Conservation (phyloP, 2,888 invertebrate species). For the Tipula lateralis region DNA sequence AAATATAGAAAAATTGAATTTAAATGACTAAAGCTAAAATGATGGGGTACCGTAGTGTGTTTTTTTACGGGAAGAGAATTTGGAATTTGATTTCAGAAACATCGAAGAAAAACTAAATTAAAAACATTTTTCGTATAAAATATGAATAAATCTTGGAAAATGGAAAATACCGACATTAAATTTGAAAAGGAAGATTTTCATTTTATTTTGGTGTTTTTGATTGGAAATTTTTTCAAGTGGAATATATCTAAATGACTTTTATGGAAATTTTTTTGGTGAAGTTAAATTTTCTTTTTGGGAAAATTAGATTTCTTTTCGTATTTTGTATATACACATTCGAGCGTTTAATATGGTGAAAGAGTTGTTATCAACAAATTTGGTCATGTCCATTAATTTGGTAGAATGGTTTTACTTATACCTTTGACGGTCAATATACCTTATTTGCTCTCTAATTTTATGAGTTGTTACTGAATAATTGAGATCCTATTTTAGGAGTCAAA, state of each 20-base stretch:
- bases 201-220: background rate
- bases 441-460: too few relatives aligned
- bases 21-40: background rate
- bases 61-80: background rate
- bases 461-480: too few relatives aligned
- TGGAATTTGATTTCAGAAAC: background rate
- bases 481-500: too few relatives aligned
- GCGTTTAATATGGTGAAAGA: background rate
- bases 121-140: background rate
- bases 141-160: constrained; percentile 19
- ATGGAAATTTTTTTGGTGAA: background rate
- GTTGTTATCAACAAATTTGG: background rate
- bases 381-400: too few relatives aligned
- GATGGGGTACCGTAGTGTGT: background rate
- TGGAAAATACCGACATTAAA: background rate
- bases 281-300: background rate
- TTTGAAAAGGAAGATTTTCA: background rate
- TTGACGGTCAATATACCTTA: too few relatives aligned
- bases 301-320: background rate
- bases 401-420: too few relatives aligned
- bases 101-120: background rate
- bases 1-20: background rate
- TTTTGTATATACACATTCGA: too few relatives aligned
- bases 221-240: background rate
- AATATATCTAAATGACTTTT: constrained; percentile 24